Evolutionary conservation across 2,797 vertebrate genomes (phyloP).

Genomic region (Pipistrellus pipistrellus): DNA sequence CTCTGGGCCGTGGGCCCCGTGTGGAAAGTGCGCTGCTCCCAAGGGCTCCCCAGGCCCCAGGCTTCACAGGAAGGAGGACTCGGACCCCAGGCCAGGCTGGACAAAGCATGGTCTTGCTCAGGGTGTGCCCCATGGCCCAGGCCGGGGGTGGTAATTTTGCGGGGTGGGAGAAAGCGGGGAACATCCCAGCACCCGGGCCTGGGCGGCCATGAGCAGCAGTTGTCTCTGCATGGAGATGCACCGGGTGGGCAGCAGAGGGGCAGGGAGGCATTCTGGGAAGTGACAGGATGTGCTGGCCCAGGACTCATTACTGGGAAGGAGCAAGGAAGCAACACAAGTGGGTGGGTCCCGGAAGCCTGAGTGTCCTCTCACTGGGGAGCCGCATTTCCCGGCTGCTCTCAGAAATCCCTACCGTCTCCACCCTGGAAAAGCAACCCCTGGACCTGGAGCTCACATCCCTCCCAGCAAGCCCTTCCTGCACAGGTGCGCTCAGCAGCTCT

Average conservation of each 20-base stretch:
- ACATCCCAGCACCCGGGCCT: not conserved
- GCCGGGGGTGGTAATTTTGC: too few species aligned
- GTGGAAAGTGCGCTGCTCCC: not conserved
- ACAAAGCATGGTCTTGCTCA: not conserved
- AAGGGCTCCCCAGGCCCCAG: not conserved
- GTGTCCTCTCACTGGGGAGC: slow-evolving; percentile 14
- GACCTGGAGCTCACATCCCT: not conserved
- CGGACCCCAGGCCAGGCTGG: not conserved
- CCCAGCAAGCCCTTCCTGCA: accelerated
- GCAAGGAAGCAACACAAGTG: slow-evolving; percentile 4
- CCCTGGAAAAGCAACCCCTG: not conserved
- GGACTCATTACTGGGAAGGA: slow-evolving; percentile 69
- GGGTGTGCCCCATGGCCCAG: not conserved
- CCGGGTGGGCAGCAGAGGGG: not conserved
- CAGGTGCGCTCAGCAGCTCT: not conserved
- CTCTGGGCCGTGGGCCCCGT: accelerated
- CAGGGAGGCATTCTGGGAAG: slow-evolving; percentile 68
- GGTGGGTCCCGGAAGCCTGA: slow-evolving; percentile 48
- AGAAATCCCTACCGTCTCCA: not conserved
- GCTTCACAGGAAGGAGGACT: not conserved
- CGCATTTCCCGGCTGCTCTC: slow-evolving; percentile 50
- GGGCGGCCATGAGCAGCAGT: not conserved
- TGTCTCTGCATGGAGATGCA: not conserved
- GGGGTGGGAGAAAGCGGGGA: not conserved
- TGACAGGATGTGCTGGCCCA: slow-evolving; percentile 53